A percentile compares a stretch with the other conserved stretches of the same genome.
Evolutionary conservation across 2,113 vertebrate genomes (phyloP).

Genomic region (Spea bombifrons): DNA sequence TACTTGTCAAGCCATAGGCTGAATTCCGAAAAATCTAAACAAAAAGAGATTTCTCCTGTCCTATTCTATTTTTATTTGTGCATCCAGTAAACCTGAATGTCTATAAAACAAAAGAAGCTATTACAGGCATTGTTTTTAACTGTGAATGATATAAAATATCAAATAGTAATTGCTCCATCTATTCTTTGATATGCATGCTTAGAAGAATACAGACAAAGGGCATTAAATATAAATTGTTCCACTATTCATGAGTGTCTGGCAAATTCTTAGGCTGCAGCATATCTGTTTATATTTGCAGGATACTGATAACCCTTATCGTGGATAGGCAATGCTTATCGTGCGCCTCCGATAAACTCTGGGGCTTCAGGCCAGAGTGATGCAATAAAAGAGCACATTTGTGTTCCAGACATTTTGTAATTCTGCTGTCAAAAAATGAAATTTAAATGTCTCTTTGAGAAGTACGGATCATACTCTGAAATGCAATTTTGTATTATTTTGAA

Average conservation of each 20-base stretch:
- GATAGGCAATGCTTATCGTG: conserved; percentile 55
- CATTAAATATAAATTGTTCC: neutral
- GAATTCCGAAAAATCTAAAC: conserved; percentile 25
- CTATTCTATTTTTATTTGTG: conserved; percentile 36
- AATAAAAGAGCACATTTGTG: conserved; percentile 48
- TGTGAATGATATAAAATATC: conserved; percentile 44
- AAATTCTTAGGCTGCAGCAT: conserved; percentile 49
- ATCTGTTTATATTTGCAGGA: conserved; percentile 47
- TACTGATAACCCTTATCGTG: conserved; percentile 56
- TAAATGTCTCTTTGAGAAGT: conserved; percentile 40
- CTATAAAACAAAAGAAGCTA: conserved; percentile 41
- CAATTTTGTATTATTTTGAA: conserved; percentile 44
- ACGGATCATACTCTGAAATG: conserved; percentile 32
- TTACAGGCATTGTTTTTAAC: conserved; percentile 45
- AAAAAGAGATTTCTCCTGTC: conserved; percentile 19
- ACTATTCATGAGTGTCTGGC: conserved; percentile 45
- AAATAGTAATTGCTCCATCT: conserved; percentile 46
- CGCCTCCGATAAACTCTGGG: conserved; percentile 54
- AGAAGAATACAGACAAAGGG: conserved; percentile 46
- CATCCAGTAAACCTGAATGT: conserved; percentile 23
- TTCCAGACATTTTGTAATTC: conserved; percentile 41
- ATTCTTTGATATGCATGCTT: conserved; percentile 45
- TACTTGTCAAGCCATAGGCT: conserved; percentile 35
- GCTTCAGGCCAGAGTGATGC: conserved; percentile 52
- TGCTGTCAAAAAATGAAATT: conserved; percentile 46